Evolutionary conservation across 2,888 invertebrate species (phyloP).

Genomic region (Cabera pusaria): DNA sequence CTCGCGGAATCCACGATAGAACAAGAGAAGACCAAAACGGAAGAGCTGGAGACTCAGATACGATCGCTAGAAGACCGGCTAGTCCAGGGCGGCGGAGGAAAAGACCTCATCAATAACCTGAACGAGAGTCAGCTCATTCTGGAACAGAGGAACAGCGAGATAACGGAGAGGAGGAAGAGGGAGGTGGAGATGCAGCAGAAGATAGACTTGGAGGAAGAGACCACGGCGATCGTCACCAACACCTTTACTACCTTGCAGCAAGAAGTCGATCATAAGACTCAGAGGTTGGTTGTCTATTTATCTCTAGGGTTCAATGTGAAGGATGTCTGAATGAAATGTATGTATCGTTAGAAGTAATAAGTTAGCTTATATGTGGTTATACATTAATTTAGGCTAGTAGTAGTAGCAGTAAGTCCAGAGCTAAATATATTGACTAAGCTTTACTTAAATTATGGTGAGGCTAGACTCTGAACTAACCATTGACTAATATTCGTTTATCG

Average conservation of each 20-base stretch:
- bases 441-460: too few relatives aligned
- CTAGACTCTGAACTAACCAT: too few relatives aligned
- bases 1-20: conserved; percentile 80
- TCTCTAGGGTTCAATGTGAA: too few relatives aligned
- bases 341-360: too few relatives aligned
- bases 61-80: conserved; percentile 96
- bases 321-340: too few relatives aligned
- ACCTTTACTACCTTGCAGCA: conserved; percentile 96
- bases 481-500: too few relatives aligned
- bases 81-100: conserved; percentile 91
- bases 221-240: conserved; percentile 93
- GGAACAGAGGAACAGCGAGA: conserved; percentile 91
- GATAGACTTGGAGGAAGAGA: conserved; percentile 96
- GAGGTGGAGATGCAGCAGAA: conserved; percentile 96
- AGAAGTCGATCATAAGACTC: conserved; percentile 98
- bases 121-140: conserved; percentile 96
- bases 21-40: conserved; percentile 88
- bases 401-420: too few relatives aligned
- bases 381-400: too few relatives aligned
- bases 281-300: conserved; percentile 77
- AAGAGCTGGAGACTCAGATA: conserved; percentile 90
- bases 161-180: conserved; percentile 94
- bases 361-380: too few relatives aligned
- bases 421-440: too few relatives aligned
- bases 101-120: conserved; percentile 97